phyloP scores from a whole-genome alignment of 2,113 vertebrate genomes.

The Ammodytes marinus region DNA sequence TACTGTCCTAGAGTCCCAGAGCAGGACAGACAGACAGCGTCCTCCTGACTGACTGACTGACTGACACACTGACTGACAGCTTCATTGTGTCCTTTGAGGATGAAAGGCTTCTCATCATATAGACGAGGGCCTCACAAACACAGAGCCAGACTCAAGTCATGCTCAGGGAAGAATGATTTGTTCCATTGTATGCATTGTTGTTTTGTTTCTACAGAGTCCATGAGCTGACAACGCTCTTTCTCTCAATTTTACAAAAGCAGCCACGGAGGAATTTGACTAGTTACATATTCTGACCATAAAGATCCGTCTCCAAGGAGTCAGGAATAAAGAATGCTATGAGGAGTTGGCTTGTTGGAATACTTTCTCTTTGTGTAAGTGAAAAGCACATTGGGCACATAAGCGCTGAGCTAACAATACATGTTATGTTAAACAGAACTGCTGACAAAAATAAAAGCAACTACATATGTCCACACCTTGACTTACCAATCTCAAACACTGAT shows the following conservation, averaged over 20 bases:
- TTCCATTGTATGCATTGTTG: conserved; percentile 70
- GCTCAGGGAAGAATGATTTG: conserved; percentile 51
- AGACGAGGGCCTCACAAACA: conserved; percentile 62
- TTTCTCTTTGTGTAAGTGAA: too few relatives aligned
- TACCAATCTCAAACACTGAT: too few relatives aligned
- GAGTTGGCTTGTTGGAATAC: neutral
- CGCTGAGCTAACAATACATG: too few relatives aligned
- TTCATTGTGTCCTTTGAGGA: conserved; percentile 74
- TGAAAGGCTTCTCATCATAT: conserved; percentile 62
- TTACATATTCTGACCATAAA: conserved; percentile 45
- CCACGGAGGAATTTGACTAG: conserved; percentile 35
- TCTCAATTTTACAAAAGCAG: conserved; percentile 56
- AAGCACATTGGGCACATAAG: too few relatives aligned
- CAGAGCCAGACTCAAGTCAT: conserved; percentile 42
- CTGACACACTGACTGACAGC: conserved; percentile 69
- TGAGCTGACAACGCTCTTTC: conserved; percentile 65
- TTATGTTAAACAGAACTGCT: too few relatives aligned
- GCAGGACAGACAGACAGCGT: conserved; percentile 39
- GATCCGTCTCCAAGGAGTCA: conserved; percentile 23
- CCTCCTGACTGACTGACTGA: conserved; percentile 28
- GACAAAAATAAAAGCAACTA: too few relatives aligned
- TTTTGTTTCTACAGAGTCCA: conserved; percentile 55
- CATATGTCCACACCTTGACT: too few relatives aligned
- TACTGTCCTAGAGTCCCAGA: conserved; percentile 54
- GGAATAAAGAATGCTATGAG: conserved; percentile 28